Conservation (phyloP, 2,888 invertebrate genomes). For the Apeira syringaria region DNA sequence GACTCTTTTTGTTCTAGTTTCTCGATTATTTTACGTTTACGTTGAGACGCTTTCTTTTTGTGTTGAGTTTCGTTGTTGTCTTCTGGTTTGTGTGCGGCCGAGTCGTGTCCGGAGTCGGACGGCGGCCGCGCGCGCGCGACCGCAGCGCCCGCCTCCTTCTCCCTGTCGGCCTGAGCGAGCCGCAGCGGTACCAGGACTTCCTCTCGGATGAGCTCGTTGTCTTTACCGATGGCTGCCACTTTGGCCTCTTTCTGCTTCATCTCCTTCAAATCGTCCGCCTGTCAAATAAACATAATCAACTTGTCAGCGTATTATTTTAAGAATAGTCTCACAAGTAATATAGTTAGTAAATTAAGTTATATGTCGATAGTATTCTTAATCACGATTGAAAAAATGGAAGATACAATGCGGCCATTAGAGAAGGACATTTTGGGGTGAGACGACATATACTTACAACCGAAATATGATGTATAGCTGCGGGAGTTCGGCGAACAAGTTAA, state of each 20-base stretch:
- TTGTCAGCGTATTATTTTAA: too few species aligned
- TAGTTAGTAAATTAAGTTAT: too few species aligned
- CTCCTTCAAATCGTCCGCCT: slow-evolving; percentile 61
- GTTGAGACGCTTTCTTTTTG: slow-evolving; percentile 36
- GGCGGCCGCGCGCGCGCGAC: slow-evolving; percentile 10
- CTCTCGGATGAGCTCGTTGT: slow-evolving; percentile 54
- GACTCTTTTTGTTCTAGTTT: slow-evolving; percentile 36
- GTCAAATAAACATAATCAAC: slow-evolving; percentile 31
- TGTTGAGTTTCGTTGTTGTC: background rate
- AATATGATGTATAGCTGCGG: too few species aligned
- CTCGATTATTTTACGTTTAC: slow-evolving; percentile 48
- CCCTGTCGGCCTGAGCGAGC: slow-evolving; percentile 38
- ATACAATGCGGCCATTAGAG: too few species aligned
- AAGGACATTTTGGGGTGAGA: too few species aligned
- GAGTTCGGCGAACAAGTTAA: too few species aligned
- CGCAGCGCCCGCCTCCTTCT: background rate
- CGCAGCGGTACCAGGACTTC: slow-evolving; percentile 58
- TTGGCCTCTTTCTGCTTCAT: slow-evolving; percentile 63
- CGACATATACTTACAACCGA: too few species aligned
- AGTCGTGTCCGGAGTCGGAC: background rate
- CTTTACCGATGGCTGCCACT: slow-evolving; percentile 55
- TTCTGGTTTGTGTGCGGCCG: slow-evolving; percentile 2
- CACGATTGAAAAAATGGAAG: too few species aligned
- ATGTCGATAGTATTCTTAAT: too few species aligned
- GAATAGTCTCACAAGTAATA: too few species aligned